These are phyloP conservation scores for Montipora efflorescens DNA, from an alignment of 64 coral and sea anemone species.

Conservation along the genomic window DNA sequence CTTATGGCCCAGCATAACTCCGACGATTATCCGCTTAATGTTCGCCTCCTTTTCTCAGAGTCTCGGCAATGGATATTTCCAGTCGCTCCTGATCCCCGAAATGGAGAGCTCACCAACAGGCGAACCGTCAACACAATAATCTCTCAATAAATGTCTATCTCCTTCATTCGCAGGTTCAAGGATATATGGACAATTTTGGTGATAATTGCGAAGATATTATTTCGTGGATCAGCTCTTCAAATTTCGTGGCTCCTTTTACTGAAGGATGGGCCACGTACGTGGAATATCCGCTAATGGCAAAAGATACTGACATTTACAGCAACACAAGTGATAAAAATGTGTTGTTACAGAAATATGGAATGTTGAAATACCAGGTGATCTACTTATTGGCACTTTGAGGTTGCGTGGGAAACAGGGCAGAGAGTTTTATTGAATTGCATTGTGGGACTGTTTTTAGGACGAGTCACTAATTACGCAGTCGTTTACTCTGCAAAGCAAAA, in stretches of 20 bases:
- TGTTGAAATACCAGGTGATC: constrained; percentile 70
- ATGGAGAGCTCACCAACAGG: too few species aligned
- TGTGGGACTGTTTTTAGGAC: too few species aligned
- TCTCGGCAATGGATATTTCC: too few species aligned
- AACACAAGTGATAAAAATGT: constrained; percentile 11
- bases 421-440: too few species aligned
- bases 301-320: constrained; percentile 43
- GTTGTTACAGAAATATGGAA: constrained; percentile 62
- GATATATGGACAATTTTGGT: constrained; percentile 10
- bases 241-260: constrained; percentile 44
- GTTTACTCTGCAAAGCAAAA: too few species aligned
- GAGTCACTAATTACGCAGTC: too few species aligned
- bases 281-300: constrained; percentile 40
- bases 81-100: too few species aligned
- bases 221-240: constrained; percentile 18
- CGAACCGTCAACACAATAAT: not conserved
- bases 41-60: too few species aligned
- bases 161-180: not conserved
- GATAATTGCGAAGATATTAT: constrained; percentile 6
- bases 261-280: constrained; percentile 73
- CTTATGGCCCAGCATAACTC: too few species aligned
- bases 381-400: too few species aligned
- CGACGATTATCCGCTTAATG: too few species aligned
- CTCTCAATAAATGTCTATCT: not conserved
- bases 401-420: too few species aligned